These are phyloP conservation scores for Caprella mutica DNA, from an alignment of 2,888 invertebrate genomes.

Conservation along the genomic window DNA sequence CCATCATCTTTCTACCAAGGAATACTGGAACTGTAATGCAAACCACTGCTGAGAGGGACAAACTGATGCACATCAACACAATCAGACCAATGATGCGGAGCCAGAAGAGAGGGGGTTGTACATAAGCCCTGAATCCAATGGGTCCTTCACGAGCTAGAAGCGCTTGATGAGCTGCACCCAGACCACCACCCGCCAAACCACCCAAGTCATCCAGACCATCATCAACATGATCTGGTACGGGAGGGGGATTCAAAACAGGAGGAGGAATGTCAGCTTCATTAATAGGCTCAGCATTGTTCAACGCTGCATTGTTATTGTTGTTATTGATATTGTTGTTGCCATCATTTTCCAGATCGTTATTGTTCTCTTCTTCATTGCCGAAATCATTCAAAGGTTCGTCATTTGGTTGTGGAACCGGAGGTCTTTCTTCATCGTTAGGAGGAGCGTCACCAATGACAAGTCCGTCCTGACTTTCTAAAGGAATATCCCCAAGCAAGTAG, in stretches of 20 bases:
- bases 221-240: neutral
- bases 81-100: constrained; percentile 38
- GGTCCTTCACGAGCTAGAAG: constrained; percentile 68
- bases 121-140: constrained; percentile 74
- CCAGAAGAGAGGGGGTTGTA: constrained; percentile 70
- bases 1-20: constrained; percentile 43
- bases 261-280: constrained; percentile 6
- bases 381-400: neutral
- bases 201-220: constrained; percentile 34
- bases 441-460: too few relatives aligned
- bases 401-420: too few relatives aligned
- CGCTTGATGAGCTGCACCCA: constrained; percentile 79
- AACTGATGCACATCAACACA: constrained; percentile 29
- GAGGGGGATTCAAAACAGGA: constrained; percentile 21
- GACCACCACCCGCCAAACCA: constrained; percentile 40
- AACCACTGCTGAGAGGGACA: constrained; percentile 26
- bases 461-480: constrained; percentile 27
- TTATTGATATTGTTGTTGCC: neutral
- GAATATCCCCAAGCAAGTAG: constrained; percentile 68
- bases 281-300: too few relatives aligned
- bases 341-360: neutral
- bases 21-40: constrained; percentile 35
- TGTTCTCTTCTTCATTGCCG: neutral
- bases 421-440: too few relatives aligned
- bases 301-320: neutral